Percentiles rank a stretch among this genome's conserved stretches.
Conservation (phyloP, 2,113 vertebrate species). For the Vulpes ferrilata region DNA sequence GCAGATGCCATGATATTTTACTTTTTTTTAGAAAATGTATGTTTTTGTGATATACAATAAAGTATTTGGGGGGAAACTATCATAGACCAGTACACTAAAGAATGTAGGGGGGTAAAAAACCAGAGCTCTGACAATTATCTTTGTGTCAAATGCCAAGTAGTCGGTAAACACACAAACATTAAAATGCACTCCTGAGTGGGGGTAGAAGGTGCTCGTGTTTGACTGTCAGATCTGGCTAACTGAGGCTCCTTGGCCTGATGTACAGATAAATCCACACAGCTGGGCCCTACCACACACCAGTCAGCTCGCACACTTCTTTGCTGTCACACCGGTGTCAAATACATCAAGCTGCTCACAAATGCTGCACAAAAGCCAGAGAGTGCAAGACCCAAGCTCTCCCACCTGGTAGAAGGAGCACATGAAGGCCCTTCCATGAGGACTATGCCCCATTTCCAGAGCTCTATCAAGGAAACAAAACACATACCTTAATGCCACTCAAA, state of each 20-base stretch:
- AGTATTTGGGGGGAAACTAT: constrained; percentile 34
- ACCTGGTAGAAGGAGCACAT: constrained; percentile 79
- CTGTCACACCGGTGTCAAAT: constrained; percentile 94
- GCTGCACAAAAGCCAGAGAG: constrained; percentile 86
- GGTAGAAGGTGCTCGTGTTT: constrained; percentile 75
- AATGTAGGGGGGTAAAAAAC: neutral
- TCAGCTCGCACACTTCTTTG: constrained; percentile 87
- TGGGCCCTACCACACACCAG: constrained; percentile 87
- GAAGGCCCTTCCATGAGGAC: neutral
- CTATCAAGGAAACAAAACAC: neutral
- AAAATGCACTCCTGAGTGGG: constrained; percentile 87
- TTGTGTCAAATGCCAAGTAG: constrained; percentile 90
- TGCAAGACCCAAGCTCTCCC: constrained; percentile 81
- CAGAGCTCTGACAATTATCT: constrained; percentile 82
- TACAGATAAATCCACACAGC: constrained; percentile 89
- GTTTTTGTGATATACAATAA: neutral
- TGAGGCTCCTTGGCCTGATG: constrained; percentile 81
- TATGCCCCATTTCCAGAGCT: neutral
- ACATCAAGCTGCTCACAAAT: constrained; percentile 93
- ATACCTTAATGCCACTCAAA: neutral
- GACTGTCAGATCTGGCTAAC: constrained; percentile 87
- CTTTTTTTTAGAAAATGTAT: constrained; percentile 29
- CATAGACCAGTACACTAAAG: neutral
- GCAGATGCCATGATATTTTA: neutral
- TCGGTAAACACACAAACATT: constrained; percentile 90